Evolutionary conservation across 2,888 invertebrate genomes (phyloP).

Genomic region (Molorchus minor): DNA sequence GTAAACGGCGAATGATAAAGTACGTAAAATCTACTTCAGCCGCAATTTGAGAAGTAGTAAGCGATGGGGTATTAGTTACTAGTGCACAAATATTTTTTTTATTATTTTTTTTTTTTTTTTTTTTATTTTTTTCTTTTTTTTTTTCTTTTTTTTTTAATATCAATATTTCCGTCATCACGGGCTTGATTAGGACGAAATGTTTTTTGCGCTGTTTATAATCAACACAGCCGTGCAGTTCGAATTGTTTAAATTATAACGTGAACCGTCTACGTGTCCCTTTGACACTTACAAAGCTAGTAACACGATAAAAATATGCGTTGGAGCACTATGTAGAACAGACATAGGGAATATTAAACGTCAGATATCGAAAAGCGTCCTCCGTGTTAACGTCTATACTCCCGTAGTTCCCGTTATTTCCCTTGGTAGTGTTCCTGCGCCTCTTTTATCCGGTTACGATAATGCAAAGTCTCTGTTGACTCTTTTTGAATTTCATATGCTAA

Average conservation of each 20-base stretch:
- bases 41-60: no score
- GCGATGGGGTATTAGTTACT: no score
- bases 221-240: background rate
- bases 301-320: no score
- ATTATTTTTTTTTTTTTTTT: no score
- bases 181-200: background rate
- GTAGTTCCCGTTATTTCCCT: no score
- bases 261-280: background rate
- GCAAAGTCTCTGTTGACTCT: constrained; percentile 20
- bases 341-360: constrained; percentile 6
- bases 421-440: constrained; percentile 15
- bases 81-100: no score
- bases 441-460: constrained; percentile 24
- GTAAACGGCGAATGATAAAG: no score
- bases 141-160: background rate
- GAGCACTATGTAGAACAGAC: no score
- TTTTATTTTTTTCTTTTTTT: no score
- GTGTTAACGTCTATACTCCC: constrained; percentile 12
- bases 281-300: no score
- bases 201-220: background rate
- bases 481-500: constrained; percentile 21
- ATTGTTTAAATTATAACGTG: background rate
- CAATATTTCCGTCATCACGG: background rate
- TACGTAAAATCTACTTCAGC: no score
- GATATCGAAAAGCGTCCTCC: constrained; percentile 10